Conservation (phyloP, 2,888 invertebrate genomes). For the Athetis lepigone region DNA sequence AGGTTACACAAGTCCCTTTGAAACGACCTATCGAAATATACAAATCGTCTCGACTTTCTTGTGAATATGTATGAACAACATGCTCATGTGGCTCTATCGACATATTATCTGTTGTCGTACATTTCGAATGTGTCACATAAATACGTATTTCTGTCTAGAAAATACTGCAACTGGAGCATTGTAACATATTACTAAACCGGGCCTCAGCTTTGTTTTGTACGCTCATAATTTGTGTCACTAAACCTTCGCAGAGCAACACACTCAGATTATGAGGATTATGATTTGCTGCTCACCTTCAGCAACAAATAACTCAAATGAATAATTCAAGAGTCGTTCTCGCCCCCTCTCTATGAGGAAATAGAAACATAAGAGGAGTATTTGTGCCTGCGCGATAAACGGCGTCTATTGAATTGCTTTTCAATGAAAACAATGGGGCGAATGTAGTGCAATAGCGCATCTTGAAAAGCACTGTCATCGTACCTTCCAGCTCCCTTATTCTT, state of each 20-base stretch:
- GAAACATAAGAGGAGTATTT: constrained; percentile 62
- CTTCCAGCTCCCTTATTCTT: constrained; percentile 58
- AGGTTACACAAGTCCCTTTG: constrained; percentile 9
- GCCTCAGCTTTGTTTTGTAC: constrained; percentile 43
- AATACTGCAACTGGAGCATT: constrained; percentile 28
- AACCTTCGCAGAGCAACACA: constrained; percentile 48
- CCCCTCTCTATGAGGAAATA: constrained; percentile 58
- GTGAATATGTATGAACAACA: constrained; percentile 1
- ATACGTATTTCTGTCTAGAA: constrained; percentile 19
- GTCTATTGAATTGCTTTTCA: constrained; percentile 65
- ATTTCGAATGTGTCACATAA: constrained; percentile 25
- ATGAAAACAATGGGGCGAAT: constrained; percentile 66
- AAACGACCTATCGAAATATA: constrained; percentile 15
- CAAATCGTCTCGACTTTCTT: neutral
- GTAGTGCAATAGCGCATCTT: constrained; percentile 57
- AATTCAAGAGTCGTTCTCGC: constrained; percentile 59
- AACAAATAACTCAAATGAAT: constrained; percentile 63
- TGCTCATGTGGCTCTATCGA: constrained; percentile 25
- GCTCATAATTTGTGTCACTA: constrained; percentile 58
- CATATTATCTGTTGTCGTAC: constrained; percentile 26
- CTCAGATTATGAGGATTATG: constrained; percentile 64
- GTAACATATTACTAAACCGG: constrained; percentile 42
- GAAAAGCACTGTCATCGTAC: constrained; percentile 64
- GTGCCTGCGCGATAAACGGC: constrained; percentile 53
- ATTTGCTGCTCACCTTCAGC: constrained; percentile 59